These are phyloP conservation scores for Portevinia maculata DNA, from an alignment of 2,888 invertebrate species.

Conservation along the genomic window DNA sequence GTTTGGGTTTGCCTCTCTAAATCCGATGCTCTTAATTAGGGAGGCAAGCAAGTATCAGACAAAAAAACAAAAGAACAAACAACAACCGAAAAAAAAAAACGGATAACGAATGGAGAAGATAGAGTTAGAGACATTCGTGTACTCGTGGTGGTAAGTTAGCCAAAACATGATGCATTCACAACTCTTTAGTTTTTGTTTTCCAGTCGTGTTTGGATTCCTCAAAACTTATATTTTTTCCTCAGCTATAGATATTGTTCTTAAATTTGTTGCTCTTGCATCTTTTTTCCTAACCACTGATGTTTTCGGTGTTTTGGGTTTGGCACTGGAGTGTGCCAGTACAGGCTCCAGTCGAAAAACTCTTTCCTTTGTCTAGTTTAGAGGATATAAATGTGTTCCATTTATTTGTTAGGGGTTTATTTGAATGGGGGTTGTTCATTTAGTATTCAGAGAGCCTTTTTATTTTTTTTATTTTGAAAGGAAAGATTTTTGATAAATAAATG, in stretches of 20 bases:
- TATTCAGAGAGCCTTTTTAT: constrained; percentile 23
- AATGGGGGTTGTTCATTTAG: constrained; percentile 26
- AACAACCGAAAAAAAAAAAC: constrained; percentile 34
- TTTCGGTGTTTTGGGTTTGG: constrained; percentile 23
- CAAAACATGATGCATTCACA: constrained; percentile 48
- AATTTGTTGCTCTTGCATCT: neutral
- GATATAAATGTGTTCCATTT: constrained; percentile 29
- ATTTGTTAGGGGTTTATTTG: constrained; percentile 20
- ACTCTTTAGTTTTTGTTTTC: constrained; percentile 14
- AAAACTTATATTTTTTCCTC: neutral
- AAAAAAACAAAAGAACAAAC: constrained; percentile 21
- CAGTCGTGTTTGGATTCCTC: constrained; percentile 19
- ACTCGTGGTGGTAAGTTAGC: constrained; percentile 41
- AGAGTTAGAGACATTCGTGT: constrained; percentile 30
- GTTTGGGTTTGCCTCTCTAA: constrained; percentile 66
- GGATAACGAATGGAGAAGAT: constrained; percentile 55
- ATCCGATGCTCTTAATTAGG: constrained; percentile 69
- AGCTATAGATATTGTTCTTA: neutral
- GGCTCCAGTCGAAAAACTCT: constrained; percentile 8
- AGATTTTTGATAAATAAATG: neutral
- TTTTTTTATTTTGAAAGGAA: neutral
- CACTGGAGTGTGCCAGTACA: constrained; percentile 6
- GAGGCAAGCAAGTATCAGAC: constrained; percentile 52
- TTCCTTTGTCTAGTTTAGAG: constrained; percentile 9
- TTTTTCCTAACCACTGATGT: constrained; percentile 16